Base-by-base conservation (phyloP, 2,113 vertebrate species). In the Ptilorrhoa leucosticta region DNA sequence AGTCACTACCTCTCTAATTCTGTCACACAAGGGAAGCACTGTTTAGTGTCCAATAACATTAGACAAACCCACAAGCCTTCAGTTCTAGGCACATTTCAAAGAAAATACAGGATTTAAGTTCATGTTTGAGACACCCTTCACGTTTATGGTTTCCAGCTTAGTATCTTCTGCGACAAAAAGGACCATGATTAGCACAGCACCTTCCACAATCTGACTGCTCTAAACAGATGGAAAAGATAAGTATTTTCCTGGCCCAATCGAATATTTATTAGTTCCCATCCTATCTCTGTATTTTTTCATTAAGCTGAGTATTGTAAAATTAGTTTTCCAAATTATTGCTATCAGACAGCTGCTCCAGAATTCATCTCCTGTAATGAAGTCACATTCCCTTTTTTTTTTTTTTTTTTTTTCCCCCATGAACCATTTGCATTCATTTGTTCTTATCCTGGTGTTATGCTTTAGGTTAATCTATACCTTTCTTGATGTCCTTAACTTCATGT, bases 121-220 rank as follows among this genome's bases (percentile, higher is more conserved):
- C 0, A 0, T 35, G 23, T 63, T 16, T 31, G 16, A 92, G 56
- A 70, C 8, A 70, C 6, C 3, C 24, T 54, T 72, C 24, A 54
- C 1, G 3, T n/a, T 76, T 83, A 33, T 3, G 0, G 2, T 63
- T 76, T 83, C 48, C 45, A 76, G 42, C 7, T 86, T 70, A 54
- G 9, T 30, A 33, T 48, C 11, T 58, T 72, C 27, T 45, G n/a
- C 0, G 4, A 71, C 56, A 66, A 72, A 90, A 54, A 87, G 21
- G 18, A 42, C 42, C 9, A 5, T 50, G 57, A 91, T 72, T 89
- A 82, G 42, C 69, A 35, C 13, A 93, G 9, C 4, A 45, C 42
- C 31, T 87, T 87, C 57, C n/a, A 69, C 30, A 77, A 18, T 30
- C 17, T 22, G 18, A n/a, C 42, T 73, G 33, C 37, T 86, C 8